phyloP scores from a whole-genome alignment of 2,797 vertebrate species.

The Hoplostethus mediterraneus region DNA sequence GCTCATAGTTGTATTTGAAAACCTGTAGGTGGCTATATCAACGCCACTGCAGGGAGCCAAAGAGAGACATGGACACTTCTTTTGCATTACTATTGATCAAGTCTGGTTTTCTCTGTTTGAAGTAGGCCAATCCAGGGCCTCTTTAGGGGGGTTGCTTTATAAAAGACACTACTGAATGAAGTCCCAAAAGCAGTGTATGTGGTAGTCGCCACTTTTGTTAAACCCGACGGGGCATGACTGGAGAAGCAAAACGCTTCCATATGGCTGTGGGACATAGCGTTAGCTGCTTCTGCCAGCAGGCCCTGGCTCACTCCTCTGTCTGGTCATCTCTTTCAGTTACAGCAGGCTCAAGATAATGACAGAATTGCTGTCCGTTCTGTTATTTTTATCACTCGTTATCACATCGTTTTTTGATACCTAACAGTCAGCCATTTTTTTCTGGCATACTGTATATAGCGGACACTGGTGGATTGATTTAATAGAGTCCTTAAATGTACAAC shows the following conservation, averaged over 20 bases:
- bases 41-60: too few species aligned
- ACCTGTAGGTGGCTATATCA: too few species aligned
- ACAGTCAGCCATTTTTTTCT: background rate
- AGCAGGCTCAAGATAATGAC: constrained; percentile 50
- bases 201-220: constrained; percentile 81
- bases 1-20: constrained; percentile 19
- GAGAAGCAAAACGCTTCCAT: constrained; percentile 82
- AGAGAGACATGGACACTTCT: constrained; percentile 28
- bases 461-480: constrained; percentile 19
- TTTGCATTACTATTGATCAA: constrained; percentile 49
- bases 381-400: constrained; percentile 58
- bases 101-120: constrained; percentile 54
- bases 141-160: constrained; percentile 56
- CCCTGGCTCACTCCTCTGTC: constrained; percentile 62
- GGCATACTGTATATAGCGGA: background rate
- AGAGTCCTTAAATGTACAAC: background rate
- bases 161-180: constrained; percentile 71
- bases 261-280: constrained; percentile 74
- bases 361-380: constrained; percentile 47
- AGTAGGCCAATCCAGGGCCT: constrained; percentile 39
- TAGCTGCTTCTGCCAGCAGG: constrained; percentile 73
- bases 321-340: constrained; percentile 53
- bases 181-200: constrained; percentile 71
- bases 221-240: constrained; percentile 80
- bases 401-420: background rate